Percentiles rank a stretch among this genome's conserved stretches.
phyloP scores from a whole-genome alignment of 2,113 vertebrate species.

The Pristiophorus japonicus region DNA sequence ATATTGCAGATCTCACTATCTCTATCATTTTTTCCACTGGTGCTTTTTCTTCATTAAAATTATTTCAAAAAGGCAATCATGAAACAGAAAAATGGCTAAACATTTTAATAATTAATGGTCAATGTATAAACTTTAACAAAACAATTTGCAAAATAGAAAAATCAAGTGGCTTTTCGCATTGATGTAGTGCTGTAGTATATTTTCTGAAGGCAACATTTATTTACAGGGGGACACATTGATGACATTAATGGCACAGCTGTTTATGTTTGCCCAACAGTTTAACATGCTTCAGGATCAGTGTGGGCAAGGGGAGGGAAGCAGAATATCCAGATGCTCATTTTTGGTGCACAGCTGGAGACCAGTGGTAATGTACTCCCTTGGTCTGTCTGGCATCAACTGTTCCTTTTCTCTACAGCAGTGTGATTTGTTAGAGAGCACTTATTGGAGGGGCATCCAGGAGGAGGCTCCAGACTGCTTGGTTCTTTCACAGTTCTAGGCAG shows the following conservation, averaged over 20 bases:
- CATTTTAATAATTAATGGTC: background rate
- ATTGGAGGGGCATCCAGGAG: background rate
- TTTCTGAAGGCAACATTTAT: background rate
- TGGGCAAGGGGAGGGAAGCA: background rate
- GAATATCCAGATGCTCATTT: background rate
- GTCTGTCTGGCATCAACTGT: background rate
- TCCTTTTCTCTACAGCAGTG: background rate
- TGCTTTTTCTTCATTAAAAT: background rate
- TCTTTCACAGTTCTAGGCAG: background rate
- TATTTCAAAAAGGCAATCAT: background rate
- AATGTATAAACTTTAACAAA: too few relatives aligned
- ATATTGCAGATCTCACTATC: background rate
- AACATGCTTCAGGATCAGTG: background rate
- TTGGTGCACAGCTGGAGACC: background rate
- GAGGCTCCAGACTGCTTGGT: background rate
- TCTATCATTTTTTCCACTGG: background rate
- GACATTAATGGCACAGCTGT: background rate
- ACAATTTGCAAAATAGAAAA: background rate
- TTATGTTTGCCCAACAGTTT: background rate
- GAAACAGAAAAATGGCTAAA: background rate
- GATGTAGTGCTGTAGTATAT: background rate
- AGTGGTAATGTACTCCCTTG: background rate
- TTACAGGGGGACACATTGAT: background rate
- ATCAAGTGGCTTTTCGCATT: background rate
- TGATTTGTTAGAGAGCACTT: background rate